These are phyloP conservation scores for Ylistrum balloti DNA, from an alignment of 1,140 invertebrate genomes.

Conservation along the genomic window DNA sequence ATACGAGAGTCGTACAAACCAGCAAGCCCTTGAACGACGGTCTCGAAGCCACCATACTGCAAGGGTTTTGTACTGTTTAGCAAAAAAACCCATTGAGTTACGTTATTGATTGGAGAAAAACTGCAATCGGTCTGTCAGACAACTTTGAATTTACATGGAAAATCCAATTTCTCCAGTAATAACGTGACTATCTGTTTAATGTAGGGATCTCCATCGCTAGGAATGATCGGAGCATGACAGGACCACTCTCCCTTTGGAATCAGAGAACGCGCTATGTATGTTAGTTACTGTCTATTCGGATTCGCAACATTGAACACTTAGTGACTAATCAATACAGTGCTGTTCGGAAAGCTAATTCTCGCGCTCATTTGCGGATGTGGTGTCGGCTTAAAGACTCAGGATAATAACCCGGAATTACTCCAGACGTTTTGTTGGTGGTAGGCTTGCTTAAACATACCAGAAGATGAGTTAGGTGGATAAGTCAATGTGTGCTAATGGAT, in stretches of 20 bases:
- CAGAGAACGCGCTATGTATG: background rate
- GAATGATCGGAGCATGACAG: background rate
- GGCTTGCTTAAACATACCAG: slow-evolving; percentile 18
- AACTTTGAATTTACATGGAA: slow-evolving; percentile 35
- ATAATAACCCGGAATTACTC: slow-evolving; percentile 22
- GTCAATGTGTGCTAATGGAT: background rate
- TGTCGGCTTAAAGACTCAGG: slow-evolving; percentile 31
- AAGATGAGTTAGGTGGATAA: slow-evolving; percentile 17
- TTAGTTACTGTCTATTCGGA: slow-evolving; percentile 16
- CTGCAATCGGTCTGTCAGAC: slow-evolving; percentile 37
- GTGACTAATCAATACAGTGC: background rate
- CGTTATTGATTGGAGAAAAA: background rate
- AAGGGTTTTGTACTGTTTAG: slow-evolving; percentile 38
- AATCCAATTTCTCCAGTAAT: slow-evolving; percentile 12
- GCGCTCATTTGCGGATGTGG: slow-evolving; percentile 30
- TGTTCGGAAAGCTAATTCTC: slow-evolving; percentile 32
- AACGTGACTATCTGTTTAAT: slow-evolving; percentile 1
- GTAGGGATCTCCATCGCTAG: background rate
- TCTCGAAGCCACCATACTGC: background rate
- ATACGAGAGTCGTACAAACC: background rate
- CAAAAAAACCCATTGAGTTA: slow-evolving; percentile 33
- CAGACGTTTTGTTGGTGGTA: background rate
- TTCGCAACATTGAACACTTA: slow-evolving; percentile 34
- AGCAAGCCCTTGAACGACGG: background rate
- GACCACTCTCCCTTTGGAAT: background rate